Percentiles rank a stretch among this genome's conserved stretches.
These are phyloP conservation scores for Salticus scenicus DNA, from an alignment of 2,888 invertebrate species.

Conservation along the genomic window DNA sequence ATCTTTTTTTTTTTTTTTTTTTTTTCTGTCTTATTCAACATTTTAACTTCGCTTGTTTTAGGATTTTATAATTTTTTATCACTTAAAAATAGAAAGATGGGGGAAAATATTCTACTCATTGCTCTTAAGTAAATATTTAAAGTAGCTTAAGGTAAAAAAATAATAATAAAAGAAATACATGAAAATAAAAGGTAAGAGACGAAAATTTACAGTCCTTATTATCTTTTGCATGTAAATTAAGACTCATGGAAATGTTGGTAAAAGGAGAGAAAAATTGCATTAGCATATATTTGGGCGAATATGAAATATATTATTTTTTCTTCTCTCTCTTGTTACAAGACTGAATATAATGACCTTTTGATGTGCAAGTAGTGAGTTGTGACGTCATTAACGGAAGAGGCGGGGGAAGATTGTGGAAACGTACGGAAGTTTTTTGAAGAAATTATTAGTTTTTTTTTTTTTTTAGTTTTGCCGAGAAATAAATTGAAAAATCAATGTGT, in stretches of 20 bases:
- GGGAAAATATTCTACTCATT: neutral
- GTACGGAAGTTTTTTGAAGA: conserved; percentile 29
- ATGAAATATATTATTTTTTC: conserved; percentile 55
- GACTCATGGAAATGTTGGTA: conserved; percentile 16
- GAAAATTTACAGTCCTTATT: conserved; percentile 55
- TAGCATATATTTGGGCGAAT: conserved; percentile 62
- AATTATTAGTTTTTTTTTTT: conserved; percentile 23
- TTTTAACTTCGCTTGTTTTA: neutral
- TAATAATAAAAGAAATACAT: conserved; percentile 11
- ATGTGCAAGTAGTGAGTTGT: conserved; percentile 40
- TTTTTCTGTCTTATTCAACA: neutral
- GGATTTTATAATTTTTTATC: conserved; percentile 24
- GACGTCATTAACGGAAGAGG: conserved; percentile 39
- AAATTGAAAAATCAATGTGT: conserved; percentile 61
- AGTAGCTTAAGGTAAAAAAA: conserved; percentile 7
- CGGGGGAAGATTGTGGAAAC: conserved; percentile 23
- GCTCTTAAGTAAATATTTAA: conserved; percentile 16
- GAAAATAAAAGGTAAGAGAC: conserved; percentile 22
- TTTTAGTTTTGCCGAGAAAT: conserved; percentile 9
- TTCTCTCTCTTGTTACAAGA: conserved; percentile 5
- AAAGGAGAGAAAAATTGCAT: conserved; percentile 57
- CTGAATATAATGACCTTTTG: conserved; percentile 47
- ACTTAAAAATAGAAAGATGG: neutral
- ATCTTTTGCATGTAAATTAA: conserved; percentile 64
- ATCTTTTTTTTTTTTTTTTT: neutral